Conservation (phyloP, 1,140 invertebrate genomes). For the Orchestia grillus region DNA sequence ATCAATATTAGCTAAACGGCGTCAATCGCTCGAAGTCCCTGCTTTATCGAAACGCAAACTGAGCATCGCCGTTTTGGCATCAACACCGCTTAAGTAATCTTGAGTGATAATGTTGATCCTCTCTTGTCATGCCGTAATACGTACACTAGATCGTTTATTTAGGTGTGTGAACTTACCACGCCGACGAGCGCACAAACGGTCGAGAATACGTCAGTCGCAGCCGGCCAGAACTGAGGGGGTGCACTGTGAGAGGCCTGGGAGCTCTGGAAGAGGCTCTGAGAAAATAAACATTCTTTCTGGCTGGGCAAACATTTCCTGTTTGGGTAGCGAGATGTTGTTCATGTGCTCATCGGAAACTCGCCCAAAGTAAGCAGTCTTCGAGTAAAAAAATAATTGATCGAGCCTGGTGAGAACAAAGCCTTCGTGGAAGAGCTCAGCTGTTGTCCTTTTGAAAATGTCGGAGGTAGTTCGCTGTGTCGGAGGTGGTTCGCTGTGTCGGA, state of each 20-base stretch:
- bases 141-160: neutral
- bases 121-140: neutral
- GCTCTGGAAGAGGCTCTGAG: neutral
- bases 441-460: neutral
- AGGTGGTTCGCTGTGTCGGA: neutral
- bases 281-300: neutral
- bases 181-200: neutral
- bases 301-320: neutral
- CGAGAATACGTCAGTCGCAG: neutral
- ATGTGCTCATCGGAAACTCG: slow-evolving; percentile 18
- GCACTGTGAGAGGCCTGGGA: neutral
- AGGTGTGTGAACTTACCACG: neutral
- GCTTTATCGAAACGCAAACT: neutral
- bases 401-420: neutral
- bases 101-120: neutral
- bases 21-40: neutral
- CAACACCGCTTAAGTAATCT: no score
- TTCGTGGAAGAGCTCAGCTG: neutral
- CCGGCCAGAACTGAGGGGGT: neutral
- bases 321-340: slow-evolving; percentile 33
- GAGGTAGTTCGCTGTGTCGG: neutral
- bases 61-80: no score
- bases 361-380: neutral
- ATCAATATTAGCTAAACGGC: neutral
- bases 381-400: neutral